Base-by-base conservation (phyloP, 2,113 vertebrate species). In the Burhinus bistriatus region DNA sequence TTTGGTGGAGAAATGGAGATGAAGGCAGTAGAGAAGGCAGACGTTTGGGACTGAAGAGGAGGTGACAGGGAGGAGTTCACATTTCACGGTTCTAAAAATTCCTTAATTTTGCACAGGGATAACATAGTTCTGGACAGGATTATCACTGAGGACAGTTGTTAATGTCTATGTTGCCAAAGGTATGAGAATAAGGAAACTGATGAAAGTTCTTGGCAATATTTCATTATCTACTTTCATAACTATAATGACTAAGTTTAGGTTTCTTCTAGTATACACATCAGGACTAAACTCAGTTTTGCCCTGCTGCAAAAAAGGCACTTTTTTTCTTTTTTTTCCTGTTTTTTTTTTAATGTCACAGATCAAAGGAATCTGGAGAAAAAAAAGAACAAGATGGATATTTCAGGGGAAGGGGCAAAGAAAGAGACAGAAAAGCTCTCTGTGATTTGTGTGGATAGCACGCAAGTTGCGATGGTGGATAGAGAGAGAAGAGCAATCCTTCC, bases 251-350 rank as follows among this genome's bases (percentile, higher is more conserved):
- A 38, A 21, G 2, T 57, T 65, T 58, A 66, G 4, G 6, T 66
- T 64, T 73, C 4, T 73, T 92, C 59, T 68, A 84, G 20, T 5
- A 15, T 36, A 51, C 0, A 18, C 2, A n/a, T 54, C 14, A 84
- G 34, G 22, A 45, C 12, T 55, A 65, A 82, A 51, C 8, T 59
- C 52, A 29, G 5, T 61, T 86, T 94, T 75, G 9, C 18, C 5
- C 19, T 30, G 14, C 58, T 61, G 18, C 2, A 76, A 68, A 68
- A 85, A 68, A 65, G 3, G 1, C 1, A 34, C 12, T 15, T 52
- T 21, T 7, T 0, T 0, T 1, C 3, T 9, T 64, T 11, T 7
- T 51, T 78, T 65, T 65, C 2, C 3, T 38, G 55, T 23, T 22
- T 75, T 45, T 3, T 51, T 55, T 21, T 15, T 30, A 23, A 9